Base-by-base conservation (phyloP, 30 jellyfish, hydroid and myxozoan species). In the Cassiopea andromeda region DNA sequence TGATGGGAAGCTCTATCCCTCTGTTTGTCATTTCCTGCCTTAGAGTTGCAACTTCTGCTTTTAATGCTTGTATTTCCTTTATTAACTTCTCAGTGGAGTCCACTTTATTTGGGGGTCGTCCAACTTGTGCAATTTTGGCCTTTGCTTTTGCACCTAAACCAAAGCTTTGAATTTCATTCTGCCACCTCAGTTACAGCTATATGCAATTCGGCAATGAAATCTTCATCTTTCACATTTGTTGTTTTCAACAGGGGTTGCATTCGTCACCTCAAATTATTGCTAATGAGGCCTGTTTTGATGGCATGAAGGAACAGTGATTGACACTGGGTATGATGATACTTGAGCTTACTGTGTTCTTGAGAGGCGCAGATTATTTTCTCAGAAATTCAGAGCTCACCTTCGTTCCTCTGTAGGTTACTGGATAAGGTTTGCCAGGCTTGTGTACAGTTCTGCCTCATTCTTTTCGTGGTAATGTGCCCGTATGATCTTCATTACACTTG, bases 241-340 rank as follows among this genome's bases (percentile, higher is more conserved):
- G 58, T 60, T 69, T 82, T 69, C 46, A 82, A 68, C 44, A 38
- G 81, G 61, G 90, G 90, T 46, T 82, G 77, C 54, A 82, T 67
- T 27, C 90, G 12, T 48, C 85, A n/a, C 47, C 92, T 71, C 67
- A 84, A 44, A 49, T 2, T 84, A 10, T 69, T 73, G 78, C 85
- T 84, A 0, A 64, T 57, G 47, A 84, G 69, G 5, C 92, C 79
- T 1, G 76, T 84, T 73, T 84, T 85, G 10, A 84, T 7, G 27
- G 92, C 82, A 71, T 84, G 92, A 7, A 84, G 92, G 64, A 84
- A 84, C 81, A 67, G 15, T 9, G 91, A 82, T 73, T 82, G 91
- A 67, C 86, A 77, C 74, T 77, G 86, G 74, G 74, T 46, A 27
- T 49, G 50, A 49, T 46, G 75, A 77, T 46, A 77, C 54, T 77